Evolutionary conservation across 2,888 invertebrate genomes (phyloP).

Genomic region (Conistra vaccinii): DNA sequence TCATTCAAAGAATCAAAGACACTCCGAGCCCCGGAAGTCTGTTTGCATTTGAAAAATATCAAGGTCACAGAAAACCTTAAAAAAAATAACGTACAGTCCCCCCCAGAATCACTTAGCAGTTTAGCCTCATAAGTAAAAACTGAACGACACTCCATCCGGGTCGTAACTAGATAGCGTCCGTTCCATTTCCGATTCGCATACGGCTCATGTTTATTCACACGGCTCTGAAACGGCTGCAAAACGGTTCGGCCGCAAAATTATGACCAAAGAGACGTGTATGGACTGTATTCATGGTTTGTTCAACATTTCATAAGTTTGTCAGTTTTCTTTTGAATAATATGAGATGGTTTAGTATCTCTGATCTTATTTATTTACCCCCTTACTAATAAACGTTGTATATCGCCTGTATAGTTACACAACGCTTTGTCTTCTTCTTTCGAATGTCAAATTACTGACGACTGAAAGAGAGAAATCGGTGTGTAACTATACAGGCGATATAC

Average conservation of each 20-base stretch:
- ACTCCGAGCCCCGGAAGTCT: neutral
- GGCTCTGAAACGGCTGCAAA: constrained; percentile 40
- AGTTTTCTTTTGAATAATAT: constrained; percentile 17
- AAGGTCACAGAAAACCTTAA: neutral
- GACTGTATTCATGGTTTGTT: constrained; percentile 22
- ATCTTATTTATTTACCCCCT: neutral
- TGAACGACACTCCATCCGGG: constrained; percentile 34
- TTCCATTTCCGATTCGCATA: constrained; percentile 57
- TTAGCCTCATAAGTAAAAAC: constrained; percentile 52
- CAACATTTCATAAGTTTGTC: constrained; percentile 1
- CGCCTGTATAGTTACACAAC: too few species aligned
- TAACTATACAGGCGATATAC: too few species aligned
- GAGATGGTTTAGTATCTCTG: neutral
- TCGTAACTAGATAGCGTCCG: constrained; percentile 51
- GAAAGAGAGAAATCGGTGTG: too few species aligned
- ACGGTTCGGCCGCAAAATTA: constrained; percentile 57
- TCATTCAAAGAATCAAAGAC: neutral
- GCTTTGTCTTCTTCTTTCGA: too few species aligned
- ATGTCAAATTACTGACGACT: too few species aligned
- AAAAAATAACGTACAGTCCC: neutral
- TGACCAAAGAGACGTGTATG: constrained; percentile 33
- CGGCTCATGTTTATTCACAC: constrained; percentile 60
- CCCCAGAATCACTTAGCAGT: constrained; percentile 46
- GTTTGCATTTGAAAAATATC: neutral
- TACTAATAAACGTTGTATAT: too few species aligned